These are phyloP conservation scores for Chrysolina haemoptera DNA, from an alignment of 2,888 invertebrate genomes.

Conservation along the genomic window DNA sequence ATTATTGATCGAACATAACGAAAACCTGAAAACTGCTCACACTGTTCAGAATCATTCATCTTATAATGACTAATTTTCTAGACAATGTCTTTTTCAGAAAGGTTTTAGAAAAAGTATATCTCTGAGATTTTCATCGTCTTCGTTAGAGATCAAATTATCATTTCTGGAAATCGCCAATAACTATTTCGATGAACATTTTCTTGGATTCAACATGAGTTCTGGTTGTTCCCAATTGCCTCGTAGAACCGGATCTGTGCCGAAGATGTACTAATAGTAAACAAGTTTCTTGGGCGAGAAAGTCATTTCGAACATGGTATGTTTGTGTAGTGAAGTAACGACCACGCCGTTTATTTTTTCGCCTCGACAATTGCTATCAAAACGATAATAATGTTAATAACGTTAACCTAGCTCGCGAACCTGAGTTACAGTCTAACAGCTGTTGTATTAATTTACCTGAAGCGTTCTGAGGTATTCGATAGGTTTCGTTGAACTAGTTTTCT, in stretches of 20 bases:
- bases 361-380: conserved; percentile 16
- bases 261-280: conserved; percentile 26
- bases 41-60: no score
- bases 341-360: conserved; percentile 6
- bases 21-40: no score
- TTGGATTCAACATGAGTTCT: not conserved
- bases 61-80: no score
- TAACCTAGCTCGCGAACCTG: not conserved
- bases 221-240: not conserved
- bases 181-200: no score
- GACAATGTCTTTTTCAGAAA: no score
- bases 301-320: conserved; percentile 6
- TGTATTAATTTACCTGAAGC: not conserved
- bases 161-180: no score
- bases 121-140: no score
- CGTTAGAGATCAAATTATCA: no score
- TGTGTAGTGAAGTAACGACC: conserved; percentile 2
- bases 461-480: no score
- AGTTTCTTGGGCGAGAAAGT: conserved; percentile 27
- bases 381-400: conserved; percentile 18
- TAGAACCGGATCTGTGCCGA: conserved; percentile 21
- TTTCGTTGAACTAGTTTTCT: no score
- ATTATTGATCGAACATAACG: no score
- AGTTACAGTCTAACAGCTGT: not conserved
- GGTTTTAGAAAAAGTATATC: no score